Evolutionary conservation across 2,113 vertebrate species (phyloP).

Genomic region (Sinocyclocheilus anshuiensis): DNA sequence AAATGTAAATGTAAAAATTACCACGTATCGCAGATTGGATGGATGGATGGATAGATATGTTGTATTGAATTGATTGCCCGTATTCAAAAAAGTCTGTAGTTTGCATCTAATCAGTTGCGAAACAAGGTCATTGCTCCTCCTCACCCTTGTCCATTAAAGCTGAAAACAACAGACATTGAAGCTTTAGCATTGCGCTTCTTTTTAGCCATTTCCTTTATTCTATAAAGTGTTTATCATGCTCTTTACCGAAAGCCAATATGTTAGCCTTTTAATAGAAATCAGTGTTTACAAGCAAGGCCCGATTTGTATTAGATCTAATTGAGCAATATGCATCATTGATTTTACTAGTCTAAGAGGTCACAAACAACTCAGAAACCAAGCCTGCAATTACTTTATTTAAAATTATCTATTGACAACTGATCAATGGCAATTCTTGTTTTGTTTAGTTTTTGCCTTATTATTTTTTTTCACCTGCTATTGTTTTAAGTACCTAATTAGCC

Average conservation of each 20-base stretch:
- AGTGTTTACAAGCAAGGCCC: conserved; percentile 94
- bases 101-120: background rate
- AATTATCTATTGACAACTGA: conserved; percentile 96
- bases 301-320: conserved; percentile 95
- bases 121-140: conserved; percentile 2
- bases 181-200: conserved; percentile 38
- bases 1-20: too few relatives aligned
- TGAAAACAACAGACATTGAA: conserved; percentile 60
- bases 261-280: conserved; percentile 92
- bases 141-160: background rate
- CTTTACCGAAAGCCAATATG: conserved; percentile 82
- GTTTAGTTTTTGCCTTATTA: conserved; percentile 76
- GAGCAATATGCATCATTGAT: conserved; percentile 95
- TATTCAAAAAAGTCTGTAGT: too few relatives aligned
- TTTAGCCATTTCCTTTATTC: conserved; percentile 10
- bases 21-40: too few relatives aligned
- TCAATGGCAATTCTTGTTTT: conserved; percentile 99
- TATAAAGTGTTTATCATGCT: conserved; percentile 69
- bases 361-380: conserved; percentile 92
- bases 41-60: too few relatives aligned
- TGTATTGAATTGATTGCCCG: too few relatives aligned
- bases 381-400: conserved; percentile 98
- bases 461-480: conserved; percentile 82
- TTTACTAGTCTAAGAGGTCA: conserved; percentile 98
- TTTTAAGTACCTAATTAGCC: conserved; percentile 93